phyloP scores from a whole-genome alignment of 2,888 invertebrate genomes.

The Patella depressa region DNA sequence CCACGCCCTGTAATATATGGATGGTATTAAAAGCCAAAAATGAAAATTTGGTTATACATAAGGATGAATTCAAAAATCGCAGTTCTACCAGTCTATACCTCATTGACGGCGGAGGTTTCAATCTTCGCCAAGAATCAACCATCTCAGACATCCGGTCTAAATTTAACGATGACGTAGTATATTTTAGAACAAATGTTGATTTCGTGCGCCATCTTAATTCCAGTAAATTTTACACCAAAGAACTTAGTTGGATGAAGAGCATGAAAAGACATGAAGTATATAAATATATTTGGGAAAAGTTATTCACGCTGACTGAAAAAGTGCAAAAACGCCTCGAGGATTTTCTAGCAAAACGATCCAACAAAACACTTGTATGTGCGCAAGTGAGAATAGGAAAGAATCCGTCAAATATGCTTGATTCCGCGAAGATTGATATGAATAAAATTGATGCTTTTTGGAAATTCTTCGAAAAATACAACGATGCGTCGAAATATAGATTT shows the following conservation, averaged over 20 bases:
- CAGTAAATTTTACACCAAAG: slow-evolving; percentile 9
- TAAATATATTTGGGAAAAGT: not conserved
- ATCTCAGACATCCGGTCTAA: slow-evolving; percentile 8
- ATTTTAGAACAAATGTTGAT: slow-evolving; percentile 26
- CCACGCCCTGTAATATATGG: slow-evolving; percentile 31
- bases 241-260: slow-evolving; percentile 18
- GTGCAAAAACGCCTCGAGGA: not conserved
- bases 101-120: slow-evolving; percentile 16
- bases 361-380: slow-evolving; percentile 38
- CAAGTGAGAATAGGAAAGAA: slow-evolving; percentile 43
- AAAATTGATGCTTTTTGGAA: slow-evolving; percentile 40
- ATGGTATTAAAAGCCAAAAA: slow-evolving; percentile 23
- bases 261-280: slow-evolving; percentile 21
- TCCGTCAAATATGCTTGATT: slow-evolving; percentile 42
- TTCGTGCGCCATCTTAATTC: slow-evolving; percentile 18
- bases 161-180: slow-evolving; percentile 12
- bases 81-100: not conserved
- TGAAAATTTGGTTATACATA: slow-evolving; percentile 11
- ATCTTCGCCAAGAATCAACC: not conserved
- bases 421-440: slow-evolving; percentile 33
- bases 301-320: slow-evolving; percentile 16
- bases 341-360: slow-evolving; percentile 3
- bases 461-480: slow-evolving; percentile 35
- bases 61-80: not conserved
- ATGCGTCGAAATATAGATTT: slow-evolving; percentile 34